Evolutionary conservation across 1,140 invertebrate species (phyloP).

Genomic region (Oscheius sp.): DNA sequence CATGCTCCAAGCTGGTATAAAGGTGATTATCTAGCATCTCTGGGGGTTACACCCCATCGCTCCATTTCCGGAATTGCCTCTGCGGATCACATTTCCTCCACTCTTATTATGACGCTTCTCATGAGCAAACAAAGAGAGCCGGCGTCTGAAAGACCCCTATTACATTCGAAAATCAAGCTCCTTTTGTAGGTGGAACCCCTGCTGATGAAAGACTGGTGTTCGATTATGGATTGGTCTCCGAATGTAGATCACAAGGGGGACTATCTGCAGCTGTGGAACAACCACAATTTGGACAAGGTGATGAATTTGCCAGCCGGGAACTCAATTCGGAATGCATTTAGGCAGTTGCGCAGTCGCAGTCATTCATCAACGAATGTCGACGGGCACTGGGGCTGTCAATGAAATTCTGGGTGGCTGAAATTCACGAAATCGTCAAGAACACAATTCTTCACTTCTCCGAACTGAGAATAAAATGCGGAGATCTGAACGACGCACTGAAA

Average conservation of each 20-base stretch:
- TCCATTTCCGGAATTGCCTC: conserved; percentile 17
- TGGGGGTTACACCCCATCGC: background rate
- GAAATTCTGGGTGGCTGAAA: conserved; percentile 61
- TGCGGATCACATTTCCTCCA: conserved; percentile 10
- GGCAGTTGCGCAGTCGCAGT: conserved; percentile 58
- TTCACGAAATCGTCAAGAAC: conserved; percentile 61
- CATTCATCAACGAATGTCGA: conserved; percentile 60
- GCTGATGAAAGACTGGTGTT: conserved; percentile 60
- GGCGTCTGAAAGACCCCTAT: background rate
- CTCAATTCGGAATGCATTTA: background rate
- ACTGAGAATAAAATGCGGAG: conserved; percentile 58
- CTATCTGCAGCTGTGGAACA: conserved; percentile 59
- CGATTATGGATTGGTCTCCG: conserved; percentile 61
- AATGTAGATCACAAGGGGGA: conserved; percentile 60
- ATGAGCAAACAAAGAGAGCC: background rate
- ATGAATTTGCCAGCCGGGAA: background rate
- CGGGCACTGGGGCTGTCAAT: conserved; percentile 59
- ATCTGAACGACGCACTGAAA: conserved; percentile 60
- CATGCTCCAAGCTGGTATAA: conserved; percentile 61
- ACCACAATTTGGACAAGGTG: conserved; percentile 58
- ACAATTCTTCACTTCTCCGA: conserved; percentile 59
- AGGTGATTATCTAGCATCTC: conserved; percentile 40
- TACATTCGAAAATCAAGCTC: background rate
- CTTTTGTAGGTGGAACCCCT: conserved; percentile 45
- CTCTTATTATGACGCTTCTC: background rate